phyloP scores from a whole-genome alignment of 2,113 vertebrate genomes.

The Xiphias gladius region DNA sequence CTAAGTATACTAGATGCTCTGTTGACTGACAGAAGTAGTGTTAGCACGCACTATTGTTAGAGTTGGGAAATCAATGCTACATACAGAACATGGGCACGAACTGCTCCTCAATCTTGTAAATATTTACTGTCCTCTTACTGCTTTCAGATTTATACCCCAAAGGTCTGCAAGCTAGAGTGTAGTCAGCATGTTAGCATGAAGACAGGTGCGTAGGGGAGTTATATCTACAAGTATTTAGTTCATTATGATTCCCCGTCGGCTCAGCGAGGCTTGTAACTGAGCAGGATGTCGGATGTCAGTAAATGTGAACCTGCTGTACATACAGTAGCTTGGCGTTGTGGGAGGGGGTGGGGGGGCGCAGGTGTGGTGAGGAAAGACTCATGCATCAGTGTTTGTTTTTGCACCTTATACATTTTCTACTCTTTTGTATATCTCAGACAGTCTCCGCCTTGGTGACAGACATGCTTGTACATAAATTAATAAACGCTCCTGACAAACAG shows the following conservation, averaged over 20 bases:
- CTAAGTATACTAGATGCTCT: constrained; percentile 15
- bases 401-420: constrained; percentile 83
- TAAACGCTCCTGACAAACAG: constrained; percentile 68
- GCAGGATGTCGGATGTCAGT: constrained; percentile 41
- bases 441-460: constrained; percentile 80
- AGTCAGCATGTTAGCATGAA: constrained; percentile 34
- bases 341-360: not conserved
- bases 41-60: not conserved
- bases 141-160: constrained; percentile 16
- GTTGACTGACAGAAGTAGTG: constrained; percentile 3
- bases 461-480: constrained; percentile 77
- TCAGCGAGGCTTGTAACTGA: constrained; percentile 6
- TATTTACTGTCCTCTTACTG: constrained; percentile 30
- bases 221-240: constrained; percentile 23
- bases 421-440: constrained; percentile 78
- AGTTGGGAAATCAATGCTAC: not conserved
- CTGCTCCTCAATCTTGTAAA: constrained; percentile 57
- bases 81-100: not conserved
- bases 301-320: constrained; percentile 77
- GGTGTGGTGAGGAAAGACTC: not conserved
- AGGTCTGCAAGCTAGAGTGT: constrained; percentile 24
- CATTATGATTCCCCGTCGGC: not conserved
- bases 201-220: not conserved
- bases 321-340: constrained; percentile 47
- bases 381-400: constrained; percentile 76